Conservation (phyloP, 2,797 vertebrate species). For the Poecilia picta region DNA sequence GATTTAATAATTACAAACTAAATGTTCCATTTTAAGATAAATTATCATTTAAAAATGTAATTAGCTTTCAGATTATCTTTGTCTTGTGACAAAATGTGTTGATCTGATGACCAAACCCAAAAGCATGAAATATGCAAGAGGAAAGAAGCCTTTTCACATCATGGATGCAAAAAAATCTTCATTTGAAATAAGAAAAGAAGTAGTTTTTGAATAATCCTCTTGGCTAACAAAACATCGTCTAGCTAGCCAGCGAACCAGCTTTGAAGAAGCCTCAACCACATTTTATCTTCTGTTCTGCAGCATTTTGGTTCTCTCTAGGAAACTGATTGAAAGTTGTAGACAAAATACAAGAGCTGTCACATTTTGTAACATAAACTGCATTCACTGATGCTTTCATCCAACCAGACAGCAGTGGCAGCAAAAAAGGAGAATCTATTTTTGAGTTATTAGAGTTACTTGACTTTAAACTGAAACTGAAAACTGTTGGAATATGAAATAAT, state of each 20-base stretch:
- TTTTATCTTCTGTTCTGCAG: neutral
- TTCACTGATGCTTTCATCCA: neutral
- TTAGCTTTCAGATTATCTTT: neutral
- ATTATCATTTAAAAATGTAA: neutral
- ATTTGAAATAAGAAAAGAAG: neutral
- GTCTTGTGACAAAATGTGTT: neutral
- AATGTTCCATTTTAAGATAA: neutral
- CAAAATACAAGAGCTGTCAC: neutral
- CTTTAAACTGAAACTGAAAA: neutral
- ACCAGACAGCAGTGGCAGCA: neutral
- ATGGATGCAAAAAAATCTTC: neutral
- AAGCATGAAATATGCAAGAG: neutral
- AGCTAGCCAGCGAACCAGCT: neutral
- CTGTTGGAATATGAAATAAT: neutral
- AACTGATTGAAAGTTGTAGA: neutral
- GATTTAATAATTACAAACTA: neutral
- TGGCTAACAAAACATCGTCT: neutral
- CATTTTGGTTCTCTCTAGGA: neutral
- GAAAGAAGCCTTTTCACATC: neutral
- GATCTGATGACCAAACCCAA: neutral
- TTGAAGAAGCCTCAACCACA: neutral
- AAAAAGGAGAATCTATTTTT: neutral
- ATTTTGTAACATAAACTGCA: neutral
- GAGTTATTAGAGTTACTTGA: neutral
- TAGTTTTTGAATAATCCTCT: neutral